Evolutionary conservation across 2,888 invertebrate species (phyloP).

Genomic region (Lasioglossum vierecki): DNA sequence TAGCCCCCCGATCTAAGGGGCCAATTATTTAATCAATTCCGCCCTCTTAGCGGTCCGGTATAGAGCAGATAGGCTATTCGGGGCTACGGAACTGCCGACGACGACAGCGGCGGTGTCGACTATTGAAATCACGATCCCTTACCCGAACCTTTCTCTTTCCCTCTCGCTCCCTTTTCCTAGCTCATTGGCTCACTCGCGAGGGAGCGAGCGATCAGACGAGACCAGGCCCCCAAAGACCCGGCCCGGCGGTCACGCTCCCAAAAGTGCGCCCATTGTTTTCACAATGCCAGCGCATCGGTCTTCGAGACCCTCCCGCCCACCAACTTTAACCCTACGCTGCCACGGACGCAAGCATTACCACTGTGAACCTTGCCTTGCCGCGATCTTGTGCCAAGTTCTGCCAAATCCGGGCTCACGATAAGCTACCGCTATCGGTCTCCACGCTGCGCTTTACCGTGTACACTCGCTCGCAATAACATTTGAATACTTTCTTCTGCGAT

Average conservation of each 20-base stretch:
- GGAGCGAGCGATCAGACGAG: background rate
- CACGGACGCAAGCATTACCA: background rate
- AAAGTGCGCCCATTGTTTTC: slow-evolving; percentile 34
- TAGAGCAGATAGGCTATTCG: slow-evolving; percentile 65
- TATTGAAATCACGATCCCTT: slow-evolving; percentile 79
- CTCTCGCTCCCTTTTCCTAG: background rate
- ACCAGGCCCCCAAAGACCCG: slow-evolving; percentile 22
- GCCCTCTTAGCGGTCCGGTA: slow-evolving; percentile 80
- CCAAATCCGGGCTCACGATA: background rate
- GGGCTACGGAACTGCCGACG: slow-evolving; percentile 66
- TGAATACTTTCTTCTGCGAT: background rate
- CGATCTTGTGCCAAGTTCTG: slow-evolving; percentile 2
- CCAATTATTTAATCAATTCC: slow-evolving; percentile 84
- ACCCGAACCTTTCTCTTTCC: slow-evolving; percentile 30
- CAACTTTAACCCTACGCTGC: slow-evolving; percentile 24
- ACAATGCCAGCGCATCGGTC: slow-evolving; percentile 27
- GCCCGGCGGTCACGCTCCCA: slow-evolving; percentile 25
- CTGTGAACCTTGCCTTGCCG: background rate
- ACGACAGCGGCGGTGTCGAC: slow-evolving; percentile 74
- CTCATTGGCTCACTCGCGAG: slow-evolving; percentile 20
- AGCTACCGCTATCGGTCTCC: background rate
- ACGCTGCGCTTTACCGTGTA: background rate
- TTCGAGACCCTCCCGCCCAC: background rate
- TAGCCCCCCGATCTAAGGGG: slow-evolving; percentile 82
- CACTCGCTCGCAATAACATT: background rate